phyloP scores from a whole-genome alignment of 2,797 vertebrate species.

The Emys orbicularis region DNA sequence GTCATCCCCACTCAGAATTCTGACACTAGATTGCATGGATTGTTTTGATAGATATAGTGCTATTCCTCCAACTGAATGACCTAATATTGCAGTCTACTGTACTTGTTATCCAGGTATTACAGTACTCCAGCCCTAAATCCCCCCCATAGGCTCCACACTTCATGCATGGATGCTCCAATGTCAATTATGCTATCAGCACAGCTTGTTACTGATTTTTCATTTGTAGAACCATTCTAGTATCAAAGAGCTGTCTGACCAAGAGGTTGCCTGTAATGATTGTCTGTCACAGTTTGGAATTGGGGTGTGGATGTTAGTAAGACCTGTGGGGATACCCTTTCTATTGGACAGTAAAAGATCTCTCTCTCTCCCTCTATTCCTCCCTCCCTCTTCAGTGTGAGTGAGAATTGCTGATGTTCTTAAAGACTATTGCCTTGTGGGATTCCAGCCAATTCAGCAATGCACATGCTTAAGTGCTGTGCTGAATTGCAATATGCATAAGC shows the following conservation, averaged over 20 bases:
- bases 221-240: not conserved
- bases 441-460: not conserved
- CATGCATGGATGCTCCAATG: not conserved
- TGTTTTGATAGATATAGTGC: not conserved
- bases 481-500: not conserved
- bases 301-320: not conserved
- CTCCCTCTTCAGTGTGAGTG: not conserved
- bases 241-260: not conserved
- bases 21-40: not conserved
- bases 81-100: not conserved
- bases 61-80: not conserved
- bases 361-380: not conserved
- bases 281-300: not conserved
- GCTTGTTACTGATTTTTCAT: not conserved
- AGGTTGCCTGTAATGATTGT: not conserved
- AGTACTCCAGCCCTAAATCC: not conserved
- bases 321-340: not conserved
- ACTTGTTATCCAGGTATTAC: not conserved
- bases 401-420: not conserved
- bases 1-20: slow-evolving; percentile 6
- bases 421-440: not conserved
- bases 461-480: not conserved
- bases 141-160: not conserved
- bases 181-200: not conserved
- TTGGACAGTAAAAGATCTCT: not conserved